Evolutionary conservation across 1,140 invertebrate species (phyloP).

Genomic region (Scaptodrosophila lebanonensis): DNA sequence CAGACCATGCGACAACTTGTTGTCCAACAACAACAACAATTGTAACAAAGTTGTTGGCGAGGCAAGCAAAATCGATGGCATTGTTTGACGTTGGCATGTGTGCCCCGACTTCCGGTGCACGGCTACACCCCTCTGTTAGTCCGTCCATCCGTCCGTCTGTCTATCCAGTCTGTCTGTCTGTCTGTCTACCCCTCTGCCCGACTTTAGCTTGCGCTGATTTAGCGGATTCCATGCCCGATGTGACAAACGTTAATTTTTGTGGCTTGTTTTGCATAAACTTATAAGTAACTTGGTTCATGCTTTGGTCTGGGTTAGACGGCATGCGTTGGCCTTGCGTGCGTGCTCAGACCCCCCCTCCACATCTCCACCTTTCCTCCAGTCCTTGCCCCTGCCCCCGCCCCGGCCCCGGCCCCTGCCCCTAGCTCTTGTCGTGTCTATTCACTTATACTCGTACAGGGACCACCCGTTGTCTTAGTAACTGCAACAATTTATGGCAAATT

Average conservation of each 20-base stretch:
- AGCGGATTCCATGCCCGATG: conserved; percentile 71
- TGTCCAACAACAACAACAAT: conserved; percentile 30
- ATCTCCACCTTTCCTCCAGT: too few species aligned
- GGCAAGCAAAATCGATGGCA: conserved; percentile 60
- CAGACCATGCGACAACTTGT: conserved; percentile 51
- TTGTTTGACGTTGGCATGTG: conserved; percentile 53
- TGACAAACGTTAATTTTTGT: conserved; percentile 75
- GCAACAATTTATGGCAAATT: conserved; percentile 71
- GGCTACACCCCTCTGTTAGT: conserved; percentile 1
- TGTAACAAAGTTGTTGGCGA: not conserved
- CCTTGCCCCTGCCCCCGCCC: too few species aligned
- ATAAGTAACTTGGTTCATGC: conserved; percentile 18
- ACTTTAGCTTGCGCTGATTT: conserved; percentile 53
- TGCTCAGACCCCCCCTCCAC: too few species aligned
- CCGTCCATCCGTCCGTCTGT: not conserved
- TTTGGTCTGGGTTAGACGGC: not conserved
- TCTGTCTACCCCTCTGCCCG: conserved; percentile 2
- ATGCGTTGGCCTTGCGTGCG: conserved; percentile 61
- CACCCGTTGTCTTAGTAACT: conserved; percentile 68
- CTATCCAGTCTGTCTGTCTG: conserved; percentile 1
- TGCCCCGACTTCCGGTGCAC: too few species aligned
- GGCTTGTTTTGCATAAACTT: conserved; percentile 73
- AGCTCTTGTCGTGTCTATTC: too few species aligned
- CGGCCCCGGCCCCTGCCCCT: too few species aligned
- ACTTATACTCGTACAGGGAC: too few species aligned